Evolutionary conservation across 2,888 invertebrate species (phyloP).

Genomic region (Euzophera pinguis): DNA sequence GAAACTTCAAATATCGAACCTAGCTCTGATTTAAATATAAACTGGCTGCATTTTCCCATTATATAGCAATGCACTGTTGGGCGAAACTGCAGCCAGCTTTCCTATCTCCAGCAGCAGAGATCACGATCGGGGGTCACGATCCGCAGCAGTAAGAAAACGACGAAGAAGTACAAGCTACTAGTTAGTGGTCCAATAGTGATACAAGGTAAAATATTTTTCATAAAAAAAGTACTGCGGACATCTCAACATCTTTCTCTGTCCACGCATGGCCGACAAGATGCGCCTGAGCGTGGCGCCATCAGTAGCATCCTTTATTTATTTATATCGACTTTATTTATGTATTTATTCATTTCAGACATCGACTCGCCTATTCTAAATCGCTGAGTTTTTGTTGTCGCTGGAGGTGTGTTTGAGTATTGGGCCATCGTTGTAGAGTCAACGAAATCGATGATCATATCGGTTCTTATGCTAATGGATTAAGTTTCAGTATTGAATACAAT

Average conservation of each 20-base stretch:
- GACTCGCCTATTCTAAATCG: conserved; percentile 29
- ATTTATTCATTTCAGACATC: conserved; percentile 63
- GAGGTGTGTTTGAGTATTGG: conserved; percentile 12
- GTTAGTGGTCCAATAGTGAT: too few species aligned
- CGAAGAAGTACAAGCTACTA: too few species aligned
- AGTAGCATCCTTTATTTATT: conserved; percentile 77
- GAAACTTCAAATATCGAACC: too few species aligned
- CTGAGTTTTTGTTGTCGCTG: conserved; percentile 5
- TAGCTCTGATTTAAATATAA: too few species aligned
- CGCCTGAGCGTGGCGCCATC: conserved; percentile 66
- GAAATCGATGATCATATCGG: not conserved
- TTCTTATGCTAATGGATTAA: not conserved
- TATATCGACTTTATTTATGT: conserved; percentile 70
- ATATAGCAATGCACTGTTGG: too few species aligned
- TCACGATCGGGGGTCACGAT: too few species aligned
- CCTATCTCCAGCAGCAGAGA: too few species aligned
- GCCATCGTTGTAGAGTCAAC: not conserved
- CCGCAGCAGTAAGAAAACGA: too few species aligned
- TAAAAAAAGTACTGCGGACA: too few species aligned
- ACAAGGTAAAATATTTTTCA: too few species aligned
- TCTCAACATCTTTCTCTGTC: conserved; percentile 40
- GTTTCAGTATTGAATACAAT: not conserved
- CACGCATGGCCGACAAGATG: conserved; percentile 66
- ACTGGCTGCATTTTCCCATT: too few species aligned
- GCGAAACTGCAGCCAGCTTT: too few species aligned